Base-by-base conservation (phyloP, 2,888 invertebrate genomes). In the Andrena marginata region DNA sequence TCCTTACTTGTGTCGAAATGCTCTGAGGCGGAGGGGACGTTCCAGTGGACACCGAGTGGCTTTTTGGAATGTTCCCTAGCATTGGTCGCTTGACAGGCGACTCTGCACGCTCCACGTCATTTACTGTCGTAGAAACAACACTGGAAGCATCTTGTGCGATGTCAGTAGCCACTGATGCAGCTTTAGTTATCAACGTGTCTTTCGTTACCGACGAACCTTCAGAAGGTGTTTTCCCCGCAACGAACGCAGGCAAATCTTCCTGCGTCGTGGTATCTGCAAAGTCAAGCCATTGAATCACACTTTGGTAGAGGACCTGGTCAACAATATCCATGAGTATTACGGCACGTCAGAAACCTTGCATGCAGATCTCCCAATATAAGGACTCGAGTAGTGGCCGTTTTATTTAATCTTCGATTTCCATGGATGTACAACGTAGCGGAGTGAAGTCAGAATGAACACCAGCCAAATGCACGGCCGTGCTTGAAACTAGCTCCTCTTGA, bases 21-120 rank as follows among this genome's bases (percentile, higher is more conserved):
- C 95, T 97, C 94, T 98, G 98, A 2, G 98, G 98, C 48, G 97
- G 97, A 60, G 98, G 98, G 48, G 97, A 98, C 48, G 98, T 98
- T 79, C 97, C 97, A 67, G 96, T 97, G 77, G 97, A 97, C 60
- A 95, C 94, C 42, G 94, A 89, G 59, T 89, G 83, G 29, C 67
- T 82, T 63, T 80, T 86, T 2, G 60, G 16, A 23, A 83, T 72
- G 64, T 81, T 78, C 3, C 48, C 77, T n/a, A 68, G 76, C 54
- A 16, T 60, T 3, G 78, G 70, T 70, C 62, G 85, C 70, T 86
- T 85, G 42, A 68, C 77, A 20, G 49, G 75, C 49, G 72, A 42
- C 31, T 20, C 16, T 20, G 20, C 33, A 23, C 51, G 35, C 4
- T 83, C 71, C 4, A 56, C 68, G 4, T 16, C 42, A 4, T 71